These are phyloP conservation scores for Drosophila dives DNA, from an alignment of 2,888 invertebrate genomes.

Conservation along the genomic window DNA sequence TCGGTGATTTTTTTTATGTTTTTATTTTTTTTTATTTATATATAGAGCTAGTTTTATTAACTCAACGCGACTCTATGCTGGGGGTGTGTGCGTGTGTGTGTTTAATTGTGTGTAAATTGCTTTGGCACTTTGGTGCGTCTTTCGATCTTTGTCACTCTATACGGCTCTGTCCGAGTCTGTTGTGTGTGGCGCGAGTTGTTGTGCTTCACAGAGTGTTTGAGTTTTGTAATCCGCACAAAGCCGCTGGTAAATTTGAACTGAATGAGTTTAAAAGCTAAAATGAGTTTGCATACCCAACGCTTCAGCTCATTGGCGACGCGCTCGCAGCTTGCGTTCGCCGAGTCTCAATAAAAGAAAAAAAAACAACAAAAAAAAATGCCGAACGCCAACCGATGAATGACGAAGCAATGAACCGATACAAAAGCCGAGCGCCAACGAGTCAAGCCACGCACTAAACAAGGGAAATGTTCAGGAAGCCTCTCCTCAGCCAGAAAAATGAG, in stretches of 20 bases:
- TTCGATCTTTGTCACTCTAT: conserved; percentile 13
- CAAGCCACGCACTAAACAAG: conserved; percentile 10
- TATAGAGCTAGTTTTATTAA: conserved; percentile 29
- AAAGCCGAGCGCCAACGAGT: neutral
- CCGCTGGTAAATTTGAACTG: conserved; percentile 81
- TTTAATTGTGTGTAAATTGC: conserved; percentile 11
- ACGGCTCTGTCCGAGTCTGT: neutral
- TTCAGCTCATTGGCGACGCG: conserved; percentile 55
- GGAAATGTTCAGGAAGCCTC: conserved; percentile 23
- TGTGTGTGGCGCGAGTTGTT: conserved; percentile 7
- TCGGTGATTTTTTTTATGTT: neutral
- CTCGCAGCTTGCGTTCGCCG: conserved; percentile 35
- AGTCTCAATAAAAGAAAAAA: conserved; percentile 17
- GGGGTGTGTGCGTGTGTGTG: conserved; percentile 11
- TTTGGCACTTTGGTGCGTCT: conserved; percentile 41
- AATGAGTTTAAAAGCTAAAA: conserved; percentile 81
- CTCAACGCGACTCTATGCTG: conserved; percentile 17
- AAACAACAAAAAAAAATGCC: conserved; percentile 3
- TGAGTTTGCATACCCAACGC: conserved; percentile 74
- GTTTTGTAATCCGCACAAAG: conserved; percentile 80
- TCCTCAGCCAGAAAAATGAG: conserved; percentile 1
- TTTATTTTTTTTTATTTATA: conserved; percentile 10
- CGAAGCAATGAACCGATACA: conserved; percentile 10
- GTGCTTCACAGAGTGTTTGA: conserved; percentile 17
- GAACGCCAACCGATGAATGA: conserved; percentile 24